These are phyloP conservation scores for Tuta absoluta DNA, from an alignment of 2,888 invertebrate genomes.

Conservation along the genomic window DNA sequence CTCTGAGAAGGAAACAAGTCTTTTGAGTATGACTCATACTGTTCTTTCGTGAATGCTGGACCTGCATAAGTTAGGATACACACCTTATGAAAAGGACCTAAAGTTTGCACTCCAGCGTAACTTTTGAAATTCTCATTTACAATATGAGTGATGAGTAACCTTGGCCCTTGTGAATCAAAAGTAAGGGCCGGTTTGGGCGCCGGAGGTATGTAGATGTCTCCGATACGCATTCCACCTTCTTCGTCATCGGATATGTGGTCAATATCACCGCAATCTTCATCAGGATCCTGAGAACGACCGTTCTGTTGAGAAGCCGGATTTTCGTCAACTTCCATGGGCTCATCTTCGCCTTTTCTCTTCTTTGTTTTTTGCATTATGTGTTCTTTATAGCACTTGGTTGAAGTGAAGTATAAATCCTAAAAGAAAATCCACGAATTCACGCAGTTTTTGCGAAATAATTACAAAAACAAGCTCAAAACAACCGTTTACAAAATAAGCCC, in stretches of 20 bases:
- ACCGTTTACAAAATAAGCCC: slow-evolving; percentile 19
- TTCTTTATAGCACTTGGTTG: neutral
- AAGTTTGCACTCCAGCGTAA: slow-evolving; percentile 89
- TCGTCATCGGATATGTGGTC: slow-evolving; percentile 80
- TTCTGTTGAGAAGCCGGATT: slow-evolving; percentile 37
- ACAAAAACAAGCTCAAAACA: neutral
- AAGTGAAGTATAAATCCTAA: neutral
- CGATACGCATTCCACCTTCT: slow-evolving; percentile 87
- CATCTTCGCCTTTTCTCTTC: slow-evolving; percentile 54
- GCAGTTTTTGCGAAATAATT: neutral
- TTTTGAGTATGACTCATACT: no score
- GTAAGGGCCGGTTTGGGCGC: slow-evolving; percentile 86
- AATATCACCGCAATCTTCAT: slow-evolving; percentile 52
- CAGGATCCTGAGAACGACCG: slow-evolving; percentile 39
- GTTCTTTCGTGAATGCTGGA: no score
- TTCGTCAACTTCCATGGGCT: slow-evolving; percentile 70
- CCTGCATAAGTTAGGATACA: slow-evolving; percentile 30
- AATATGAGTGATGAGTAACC: slow-evolving; percentile 95
- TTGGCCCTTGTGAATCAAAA: slow-evolving; percentile 87
- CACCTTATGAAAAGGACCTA: slow-evolving; percentile 99
- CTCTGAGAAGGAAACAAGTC: no score
- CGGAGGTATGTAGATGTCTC: slow-evolving; percentile 92
- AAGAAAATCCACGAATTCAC: neutral
- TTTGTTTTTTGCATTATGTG: slow-evolving; percentile 56
- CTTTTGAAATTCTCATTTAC: slow-evolving; percentile 98